Evolutionary conservation across 2,797 vertebrate species (phyloP), one percentile per base, ranked within the genome.

Genomic region (Apodemus agrarius): DNA sequence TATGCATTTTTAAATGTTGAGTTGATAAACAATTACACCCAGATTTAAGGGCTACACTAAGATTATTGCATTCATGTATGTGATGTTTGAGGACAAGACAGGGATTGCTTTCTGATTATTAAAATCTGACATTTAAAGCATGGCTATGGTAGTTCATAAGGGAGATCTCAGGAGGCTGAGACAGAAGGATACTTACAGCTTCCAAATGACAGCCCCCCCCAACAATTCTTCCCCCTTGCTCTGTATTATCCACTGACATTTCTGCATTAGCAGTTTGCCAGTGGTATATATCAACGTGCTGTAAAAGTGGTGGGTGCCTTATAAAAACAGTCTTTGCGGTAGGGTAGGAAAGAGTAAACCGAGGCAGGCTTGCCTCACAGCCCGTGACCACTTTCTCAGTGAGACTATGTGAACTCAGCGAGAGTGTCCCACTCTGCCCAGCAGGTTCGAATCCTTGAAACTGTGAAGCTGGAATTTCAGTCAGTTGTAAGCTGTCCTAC

Each of bases 311-410:
- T 49, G 74, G 74, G 49, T 76, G 34, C 21, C 34, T 82, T 61
- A 16, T 26, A 43, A 5, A 24, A 40, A 49, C 49, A 10, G 12
- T 12, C 74, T 79, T 69, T 3, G 6, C 46, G 52, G 46, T 37
- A 37, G 87, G 31, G 81, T 0, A 4, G 94, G 40, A 90, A 93
- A 84, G 61, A 7, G 40, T 46, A 31, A 61, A 65, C 16, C 43
- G 49, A 89, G 86, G 90, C 95, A n/a, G 46, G 72, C 93, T 91
- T 89, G 67, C 88, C 95, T 94, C 93, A 96, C 83, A 89, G 95
- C 97, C 97, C 93, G 81, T 97, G 98, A 22, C 31, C 4, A 26
- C 9, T 54, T 37, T 84, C 40, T 34, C 46, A 49, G 9, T 49
- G 46, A 49, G 46, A 49, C 5, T 49, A 49, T 49, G 46, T 49